Evolutionary conservation across 2,888 invertebrate species (phyloP).

Genomic region (Bhutanitis thaidina): DNA sequence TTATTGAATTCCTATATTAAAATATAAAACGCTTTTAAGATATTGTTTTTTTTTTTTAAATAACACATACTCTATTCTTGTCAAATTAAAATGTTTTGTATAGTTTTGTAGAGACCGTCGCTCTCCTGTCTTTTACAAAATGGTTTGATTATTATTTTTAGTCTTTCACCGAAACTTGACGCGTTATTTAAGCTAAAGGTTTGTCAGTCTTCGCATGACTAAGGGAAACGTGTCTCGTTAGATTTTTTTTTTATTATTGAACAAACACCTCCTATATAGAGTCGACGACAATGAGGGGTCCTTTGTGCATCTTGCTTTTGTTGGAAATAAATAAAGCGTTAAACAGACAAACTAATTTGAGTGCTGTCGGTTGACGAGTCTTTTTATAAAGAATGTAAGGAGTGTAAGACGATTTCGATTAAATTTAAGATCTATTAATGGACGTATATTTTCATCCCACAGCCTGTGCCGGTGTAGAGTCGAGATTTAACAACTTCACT

Average conservation of each 20-base stretch:
- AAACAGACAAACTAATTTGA: conserved; percentile 17
- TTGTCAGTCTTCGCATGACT: conserved; percentile 40
- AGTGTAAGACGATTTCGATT: too few species aligned
- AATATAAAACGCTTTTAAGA: too few species aligned
- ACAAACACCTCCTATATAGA: conserved; percentile 24
- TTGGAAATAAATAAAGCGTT: not conserved
- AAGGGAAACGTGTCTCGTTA: conserved; percentile 42
- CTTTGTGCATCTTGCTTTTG: conserved; percentile 1
- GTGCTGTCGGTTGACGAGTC: conserved; percentile 8
- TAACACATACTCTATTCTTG: too few species aligned
- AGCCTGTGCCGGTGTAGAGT: too few species aligned
- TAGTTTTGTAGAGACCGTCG: not conserved
- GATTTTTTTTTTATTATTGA: conserved; percentile 20
- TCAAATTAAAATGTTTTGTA: too few species aligned
- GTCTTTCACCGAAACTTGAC: conserved; percentile 37
- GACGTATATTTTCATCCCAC: too few species aligned
- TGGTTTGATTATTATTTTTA: conserved; percentile 3
- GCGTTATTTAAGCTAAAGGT: conserved; percentile 57
- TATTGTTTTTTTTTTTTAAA: too few species aligned
- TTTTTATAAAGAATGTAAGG: too few species aligned
- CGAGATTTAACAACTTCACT: too few species aligned
- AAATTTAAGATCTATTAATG: too few species aligned
- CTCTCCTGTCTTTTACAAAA: conserved; percentile 1
- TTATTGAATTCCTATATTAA: too few species aligned
- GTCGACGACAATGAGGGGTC: conserved; percentile 1